Conservation (phyloP, 2,797 vertebrate genomes). For the Limnodromus scolopaceus region DNA sequence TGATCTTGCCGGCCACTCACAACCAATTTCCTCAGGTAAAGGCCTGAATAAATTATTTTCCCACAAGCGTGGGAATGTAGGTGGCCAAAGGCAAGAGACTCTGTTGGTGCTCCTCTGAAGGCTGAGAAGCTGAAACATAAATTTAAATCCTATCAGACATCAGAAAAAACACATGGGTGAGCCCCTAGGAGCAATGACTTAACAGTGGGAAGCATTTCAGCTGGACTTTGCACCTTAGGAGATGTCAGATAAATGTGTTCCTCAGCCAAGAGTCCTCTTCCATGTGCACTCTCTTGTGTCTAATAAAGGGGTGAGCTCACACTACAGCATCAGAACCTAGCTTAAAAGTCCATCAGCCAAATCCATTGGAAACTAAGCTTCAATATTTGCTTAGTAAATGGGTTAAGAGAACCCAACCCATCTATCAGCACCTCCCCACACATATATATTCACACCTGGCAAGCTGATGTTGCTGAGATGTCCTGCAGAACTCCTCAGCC, state of each 20-base stretch:
- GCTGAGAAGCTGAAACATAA: background rate
- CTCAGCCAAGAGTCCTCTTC: conserved; percentile 36
- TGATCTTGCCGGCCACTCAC: background rate
- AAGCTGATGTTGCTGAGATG: background rate
- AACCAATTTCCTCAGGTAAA: background rate
- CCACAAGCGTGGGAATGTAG: background rate
- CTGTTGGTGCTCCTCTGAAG: background rate
- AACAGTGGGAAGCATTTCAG: conserved; percentile 65
- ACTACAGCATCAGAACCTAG: conserved; percentile 16
- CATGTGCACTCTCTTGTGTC: conserved; percentile 8
- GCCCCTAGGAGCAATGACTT: conserved; percentile 42
- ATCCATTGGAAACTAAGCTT: conserved; percentile 34
- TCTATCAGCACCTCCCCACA: background rate
- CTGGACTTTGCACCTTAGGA: conserved; percentile 45
- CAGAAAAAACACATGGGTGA: background rate
- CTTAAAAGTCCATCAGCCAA: conserved; percentile 45
- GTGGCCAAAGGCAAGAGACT: background rate
- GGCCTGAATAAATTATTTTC: background rate
- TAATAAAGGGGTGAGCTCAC: conserved; percentile 60
- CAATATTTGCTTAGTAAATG: background rate
- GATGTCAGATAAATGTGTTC: background rate
- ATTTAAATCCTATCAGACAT: background rate
- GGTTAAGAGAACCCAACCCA: background rate
- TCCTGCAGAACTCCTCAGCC: background rate
- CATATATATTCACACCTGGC: background rate